These are phyloP conservation scores for Acanthococcus lagerstroemiae DNA, from an alignment of 2,888 invertebrate genomes.

Conservation along the genomic window DNA sequence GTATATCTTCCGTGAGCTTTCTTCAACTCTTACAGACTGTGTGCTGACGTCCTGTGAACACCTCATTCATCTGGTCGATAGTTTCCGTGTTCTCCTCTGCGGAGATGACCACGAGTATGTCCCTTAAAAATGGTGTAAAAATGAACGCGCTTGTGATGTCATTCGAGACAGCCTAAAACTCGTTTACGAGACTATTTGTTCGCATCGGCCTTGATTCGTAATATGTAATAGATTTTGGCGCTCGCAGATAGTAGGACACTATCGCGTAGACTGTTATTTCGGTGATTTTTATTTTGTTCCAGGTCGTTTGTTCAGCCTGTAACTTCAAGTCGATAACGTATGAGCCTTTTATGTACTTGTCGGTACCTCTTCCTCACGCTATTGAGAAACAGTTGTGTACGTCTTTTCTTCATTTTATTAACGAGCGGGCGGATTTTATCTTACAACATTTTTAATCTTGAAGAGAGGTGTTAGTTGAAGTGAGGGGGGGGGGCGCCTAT, in stretches of 20 bases:
- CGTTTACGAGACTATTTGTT: neutral
- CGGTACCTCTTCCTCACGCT: constrained; percentile 53
- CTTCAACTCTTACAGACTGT: too few relatives aligned
- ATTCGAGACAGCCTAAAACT: too few relatives aligned
- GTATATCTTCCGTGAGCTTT: too few relatives aligned
- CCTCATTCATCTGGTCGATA: too few relatives aligned
- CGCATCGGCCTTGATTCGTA: neutral
- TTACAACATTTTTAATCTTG: neutral
- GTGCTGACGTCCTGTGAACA: too few relatives aligned
- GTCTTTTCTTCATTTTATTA: constrained; percentile 37
- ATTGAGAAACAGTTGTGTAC: constrained; percentile 50
- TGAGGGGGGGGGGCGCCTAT: neutral
- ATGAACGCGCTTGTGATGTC: too few relatives aligned
- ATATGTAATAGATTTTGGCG: neutral
- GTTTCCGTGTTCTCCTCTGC: too few relatives aligned
- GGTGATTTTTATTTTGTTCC: constrained; percentile 36
- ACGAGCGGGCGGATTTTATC: neutral
- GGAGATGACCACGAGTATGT: too few relatives aligned
- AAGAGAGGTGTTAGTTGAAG: neutral
- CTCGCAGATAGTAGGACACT: too few relatives aligned
- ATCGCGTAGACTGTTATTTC: too few relatives aligned
- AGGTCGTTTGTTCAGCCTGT: constrained; percentile 53
- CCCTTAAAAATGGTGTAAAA: too few relatives aligned
- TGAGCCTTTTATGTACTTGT: constrained; percentile 59
- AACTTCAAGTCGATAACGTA: constrained; percentile 53